Evolutionary conservation across 2,888 invertebrate genomes (phyloP).

Genomic region (Bellardia bayeri): DNA sequence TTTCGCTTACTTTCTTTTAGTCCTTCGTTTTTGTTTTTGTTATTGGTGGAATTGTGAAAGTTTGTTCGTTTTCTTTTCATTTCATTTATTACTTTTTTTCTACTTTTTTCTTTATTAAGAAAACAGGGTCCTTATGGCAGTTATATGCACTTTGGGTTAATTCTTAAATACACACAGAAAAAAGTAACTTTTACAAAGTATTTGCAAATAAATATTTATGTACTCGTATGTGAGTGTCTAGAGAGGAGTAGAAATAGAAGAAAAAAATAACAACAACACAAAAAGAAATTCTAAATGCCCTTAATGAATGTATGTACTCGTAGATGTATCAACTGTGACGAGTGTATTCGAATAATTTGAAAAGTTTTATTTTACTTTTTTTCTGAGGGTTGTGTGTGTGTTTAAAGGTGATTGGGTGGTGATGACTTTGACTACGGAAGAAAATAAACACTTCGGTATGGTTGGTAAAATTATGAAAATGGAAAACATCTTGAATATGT

Average conservation of each 20-base stretch:
- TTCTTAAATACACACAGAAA: conserved; percentile 52
- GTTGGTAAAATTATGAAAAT: conserved; percentile 32
- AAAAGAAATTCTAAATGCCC: conserved; percentile 11
- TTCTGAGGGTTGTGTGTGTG: background rate
- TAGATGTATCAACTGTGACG: conserved; percentile 28
- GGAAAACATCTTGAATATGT: conserved; percentile 35
- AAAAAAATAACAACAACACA: background rate
- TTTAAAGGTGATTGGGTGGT: background rate
- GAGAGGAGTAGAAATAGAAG: background rate
- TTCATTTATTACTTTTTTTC: background rate
- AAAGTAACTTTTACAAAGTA: conserved; percentile 32
- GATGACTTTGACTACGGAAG: background rate
- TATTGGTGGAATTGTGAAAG: conserved; percentile 21
- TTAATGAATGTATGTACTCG: conserved; percentile 26
- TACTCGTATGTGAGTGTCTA: background rate
- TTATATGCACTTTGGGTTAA: conserved; percentile 51
- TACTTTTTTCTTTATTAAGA: conserved; percentile 7
- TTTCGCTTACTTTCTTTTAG: conserved; percentile 14
- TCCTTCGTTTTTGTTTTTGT: background rate
- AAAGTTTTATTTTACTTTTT: background rate
- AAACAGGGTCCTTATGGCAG: conserved; percentile 36
- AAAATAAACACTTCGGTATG: conserved; percentile 54
- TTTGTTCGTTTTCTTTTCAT: conserved; percentile 12
- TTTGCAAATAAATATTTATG: conserved; percentile 40
- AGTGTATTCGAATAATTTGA: conserved; percentile 8